A percentile compares a stretch with the other conserved stretches of the same genome.
phyloP scores from a whole-genome alignment of 2,888 invertebrate species.

The Leptinotarsa juncta region DNA sequence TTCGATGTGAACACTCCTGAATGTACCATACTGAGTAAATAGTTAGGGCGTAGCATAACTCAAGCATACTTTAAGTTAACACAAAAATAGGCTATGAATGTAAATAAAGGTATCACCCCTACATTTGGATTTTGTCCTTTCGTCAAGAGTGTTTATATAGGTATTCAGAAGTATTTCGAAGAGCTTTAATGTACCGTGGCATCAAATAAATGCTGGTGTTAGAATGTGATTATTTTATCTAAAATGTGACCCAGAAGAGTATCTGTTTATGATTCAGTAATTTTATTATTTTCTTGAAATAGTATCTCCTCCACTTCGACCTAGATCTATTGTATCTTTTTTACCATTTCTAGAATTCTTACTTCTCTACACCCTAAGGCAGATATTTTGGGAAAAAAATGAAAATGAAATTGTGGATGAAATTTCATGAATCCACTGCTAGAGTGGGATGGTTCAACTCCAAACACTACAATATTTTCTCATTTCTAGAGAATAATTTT shows the following conservation, averaged over 20 bases:
- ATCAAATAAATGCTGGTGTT: background rate
- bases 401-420: no score
- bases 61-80: conserved; percentile 22
- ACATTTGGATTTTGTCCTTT: conserved; percentile 1
- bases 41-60: conserved; percentile 29
- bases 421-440: no score
- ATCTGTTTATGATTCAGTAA: background rate
- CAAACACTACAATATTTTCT: no score
- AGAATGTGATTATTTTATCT: background rate
- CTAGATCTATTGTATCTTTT: no score
- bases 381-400: no score
- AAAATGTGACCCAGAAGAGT: background rate
- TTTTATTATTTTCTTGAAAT: no score
- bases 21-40: conserved; percentile 31
- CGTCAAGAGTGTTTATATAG: background rate
- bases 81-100: conserved; percentile 36
- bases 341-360: no score
- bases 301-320: no score
- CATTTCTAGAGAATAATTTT: no score
- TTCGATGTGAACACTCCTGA: conserved; percentile 39
- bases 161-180: background rate
- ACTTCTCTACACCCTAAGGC: no score
- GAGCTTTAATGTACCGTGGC: conserved; percentile 5
- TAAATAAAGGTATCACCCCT: conserved; percentile 30
- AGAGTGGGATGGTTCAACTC: no score